Percentiles rank a stretch among this genome's conserved stretches.
Evolutionary conservation across 2,888 invertebrate species (phyloP).

Genomic region (Diaperis boleti): DNA sequence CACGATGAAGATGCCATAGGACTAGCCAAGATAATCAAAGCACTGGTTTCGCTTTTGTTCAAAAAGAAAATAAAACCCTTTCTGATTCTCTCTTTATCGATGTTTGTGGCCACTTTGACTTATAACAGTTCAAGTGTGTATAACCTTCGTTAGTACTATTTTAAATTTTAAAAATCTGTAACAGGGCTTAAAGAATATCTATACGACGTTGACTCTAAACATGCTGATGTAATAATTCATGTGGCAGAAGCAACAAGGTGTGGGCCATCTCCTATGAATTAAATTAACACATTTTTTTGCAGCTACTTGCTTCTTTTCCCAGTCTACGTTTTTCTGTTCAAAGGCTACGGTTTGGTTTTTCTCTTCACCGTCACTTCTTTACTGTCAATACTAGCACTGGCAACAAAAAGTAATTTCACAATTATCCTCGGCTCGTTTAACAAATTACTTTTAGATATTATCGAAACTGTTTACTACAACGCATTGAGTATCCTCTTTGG

Average conservation of each 20-base stretch:
- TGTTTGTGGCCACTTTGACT: neutral
- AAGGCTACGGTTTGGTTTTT: too few species aligned
- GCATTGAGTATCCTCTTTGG: neutral
- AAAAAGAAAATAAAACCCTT: neutral
- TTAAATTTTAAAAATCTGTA: too few species aligned
- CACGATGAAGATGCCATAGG: neutral
- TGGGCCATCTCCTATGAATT: too few species aligned
- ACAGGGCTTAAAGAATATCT: too few species aligned
- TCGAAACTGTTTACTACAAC: neutral
- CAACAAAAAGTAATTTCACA: too few species aligned
- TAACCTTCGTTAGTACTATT: too few species aligned
- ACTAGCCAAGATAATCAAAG: neutral
- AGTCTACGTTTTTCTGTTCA: too few species aligned
- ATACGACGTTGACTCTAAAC: too few species aligned
- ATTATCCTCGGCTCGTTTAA: too few species aligned
- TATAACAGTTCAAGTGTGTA: neutral
- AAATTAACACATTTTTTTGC: too few species aligned
- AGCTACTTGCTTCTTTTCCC: neutral
- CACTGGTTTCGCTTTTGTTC: neutral
- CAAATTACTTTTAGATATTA: neutral
- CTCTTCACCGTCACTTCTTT: too few species aligned
- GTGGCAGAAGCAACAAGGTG: neutral
- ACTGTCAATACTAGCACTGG: too few species aligned
- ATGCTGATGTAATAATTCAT: neutral
- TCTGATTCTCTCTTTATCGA: neutral